These are phyloP conservation scores for Conops quadrifasciatus DNA, from an alignment of 2,888 invertebrate genomes.

Conservation along the genomic window DNA sequence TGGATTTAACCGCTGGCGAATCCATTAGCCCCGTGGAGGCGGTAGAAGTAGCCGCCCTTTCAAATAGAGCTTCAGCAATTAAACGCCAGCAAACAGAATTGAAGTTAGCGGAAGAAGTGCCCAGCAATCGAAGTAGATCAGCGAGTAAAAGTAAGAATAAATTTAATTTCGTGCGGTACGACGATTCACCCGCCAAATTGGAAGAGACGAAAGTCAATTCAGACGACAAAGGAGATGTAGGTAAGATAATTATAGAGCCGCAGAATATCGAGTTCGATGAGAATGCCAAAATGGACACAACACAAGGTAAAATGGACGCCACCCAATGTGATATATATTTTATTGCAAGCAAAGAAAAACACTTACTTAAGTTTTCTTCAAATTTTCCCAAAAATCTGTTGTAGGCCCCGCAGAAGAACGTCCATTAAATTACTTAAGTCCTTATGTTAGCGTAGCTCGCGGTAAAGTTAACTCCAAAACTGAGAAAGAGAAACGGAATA, in stretches of 20 bases:
- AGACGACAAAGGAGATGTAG: background rate
- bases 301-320: background rate
- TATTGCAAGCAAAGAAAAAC: background rate
- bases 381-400: too few species aligned
- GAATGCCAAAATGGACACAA: background rate
- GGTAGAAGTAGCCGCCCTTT: background rate
- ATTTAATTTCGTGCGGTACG: conserved; percentile 40
- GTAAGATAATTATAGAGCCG: background rate
- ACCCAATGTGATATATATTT: background rate
- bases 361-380: too few species aligned
- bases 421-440: conserved; percentile 55
- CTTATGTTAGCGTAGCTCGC: conserved; percentile 68
- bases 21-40: conserved; percentile 19
- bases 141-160: conserved; percentile 22
- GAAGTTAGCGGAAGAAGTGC: background rate
- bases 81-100: conserved; percentile 27
- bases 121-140: background rate
- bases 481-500: conserved; percentile 63
- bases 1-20: conserved; percentile 28
- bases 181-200: background rate
- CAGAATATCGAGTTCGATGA: background rate
- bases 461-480: conserved; percentile 68
- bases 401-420: conserved; percentile 38
- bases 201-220: background rate
- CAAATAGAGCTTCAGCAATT: background rate